Base-by-base conservation (phyloP, 2,113 vertebrate genomes). In the Mohoua ochrocephala region DNA sequence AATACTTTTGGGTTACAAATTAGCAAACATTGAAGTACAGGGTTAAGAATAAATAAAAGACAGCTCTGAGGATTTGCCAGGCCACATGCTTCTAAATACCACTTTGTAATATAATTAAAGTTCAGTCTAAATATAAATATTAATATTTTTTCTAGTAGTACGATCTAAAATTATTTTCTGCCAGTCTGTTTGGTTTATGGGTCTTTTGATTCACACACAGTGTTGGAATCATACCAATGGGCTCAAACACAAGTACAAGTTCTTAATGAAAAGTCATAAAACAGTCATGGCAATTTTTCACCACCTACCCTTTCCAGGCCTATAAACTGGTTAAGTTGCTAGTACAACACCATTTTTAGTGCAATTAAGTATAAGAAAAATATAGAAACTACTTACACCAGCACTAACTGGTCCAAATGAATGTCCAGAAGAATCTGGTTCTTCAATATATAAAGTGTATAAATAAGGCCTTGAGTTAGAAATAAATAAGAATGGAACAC, bases 351-450 rank as follows among this genome's bases (percentile, higher is more conserved):
- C 15, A 70, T 63, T 91, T 89, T 53, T 50, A 61, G 30, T 44
- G 30, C 1, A 2, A 71, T 41, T 68, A 57, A 83, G 21, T 16
- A 24, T 44, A 60, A 85, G n/a, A 84, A 78, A 80, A 94, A 39
- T 24, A 85, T 13, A 81, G 47, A 84, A 70, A 23, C 39, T 81
- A 96, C 98, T 98, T 96, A 99, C 99, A 93, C 96, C 27, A 4
- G 19, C 90, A 97, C 99, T 99, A 88, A 94, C 95, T 84, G 99
- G 99, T 94, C 99, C 99, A 67, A 61, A 89, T 1, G 2, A 6
- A 96, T 99, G 99, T 64, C 99, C 99, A 33, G 99, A 60, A 49
- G 94, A 27, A 97, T 99, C 99, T 21, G 99, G 99, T 82, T 99
- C 97, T 10, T 99, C 98, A 69, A 99, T 93, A 90, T 99, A 99